These are phyloP conservation scores for Drosophila obscura DNA, from an alignment of 1,140 invertebrate species.

Conservation along the genomic window DNA sequence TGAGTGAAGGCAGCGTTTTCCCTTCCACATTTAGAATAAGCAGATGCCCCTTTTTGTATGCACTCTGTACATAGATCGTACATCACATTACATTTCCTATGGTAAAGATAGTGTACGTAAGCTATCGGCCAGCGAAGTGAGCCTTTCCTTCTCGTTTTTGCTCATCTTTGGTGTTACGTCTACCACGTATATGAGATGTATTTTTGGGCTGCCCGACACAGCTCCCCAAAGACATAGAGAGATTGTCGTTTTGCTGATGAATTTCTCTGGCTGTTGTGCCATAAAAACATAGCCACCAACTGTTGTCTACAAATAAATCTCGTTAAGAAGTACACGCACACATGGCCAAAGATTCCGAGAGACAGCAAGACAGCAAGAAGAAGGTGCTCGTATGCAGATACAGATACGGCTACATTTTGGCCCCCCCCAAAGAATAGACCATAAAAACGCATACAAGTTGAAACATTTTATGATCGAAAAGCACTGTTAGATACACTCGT, in stretches of 20 bases:
- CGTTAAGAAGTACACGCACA: slow-evolving; percentile 61
- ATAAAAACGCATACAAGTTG: slow-evolving; percentile 51
- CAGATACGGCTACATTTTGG: slow-evolving; percentile 29
- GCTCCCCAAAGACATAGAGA: slow-evolving; percentile 57
- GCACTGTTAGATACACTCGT: background rate
- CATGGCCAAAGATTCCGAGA: background rate
- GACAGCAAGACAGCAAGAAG: too few species aligned
- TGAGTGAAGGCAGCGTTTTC: too few species aligned
- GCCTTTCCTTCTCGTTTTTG: slow-evolving; percentile 14
- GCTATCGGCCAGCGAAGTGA: too few species aligned
- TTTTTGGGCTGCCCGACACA: slow-evolving; percentile 77
- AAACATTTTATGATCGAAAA: slow-evolving; percentile 31
- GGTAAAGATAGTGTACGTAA: too few species aligned
- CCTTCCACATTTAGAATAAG: too few species aligned
- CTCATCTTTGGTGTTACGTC: slow-evolving; percentile 58
- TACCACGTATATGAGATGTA: slow-evolving; percentile 72
- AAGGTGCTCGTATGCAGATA: slow-evolving; percentile 33
- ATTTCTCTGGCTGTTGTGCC: slow-evolving; percentile 64
- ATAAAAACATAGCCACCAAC: slow-evolving; percentile 79
- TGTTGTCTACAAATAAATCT: slow-evolving; percentile 82
- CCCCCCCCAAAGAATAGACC: slow-evolving; percentile 21
- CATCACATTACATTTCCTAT: too few species aligned
- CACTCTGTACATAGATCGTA: too few species aligned
- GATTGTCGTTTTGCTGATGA: slow-evolving; percentile 74
- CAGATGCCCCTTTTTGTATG: too few species aligned